Percentiles rank a stretch among this genome's conserved stretches.
These are phyloP conservation scores for Copidosoma aretas DNA, from an alignment of 2,888 invertebrate genomes.

Conservation along the genomic window DNA sequence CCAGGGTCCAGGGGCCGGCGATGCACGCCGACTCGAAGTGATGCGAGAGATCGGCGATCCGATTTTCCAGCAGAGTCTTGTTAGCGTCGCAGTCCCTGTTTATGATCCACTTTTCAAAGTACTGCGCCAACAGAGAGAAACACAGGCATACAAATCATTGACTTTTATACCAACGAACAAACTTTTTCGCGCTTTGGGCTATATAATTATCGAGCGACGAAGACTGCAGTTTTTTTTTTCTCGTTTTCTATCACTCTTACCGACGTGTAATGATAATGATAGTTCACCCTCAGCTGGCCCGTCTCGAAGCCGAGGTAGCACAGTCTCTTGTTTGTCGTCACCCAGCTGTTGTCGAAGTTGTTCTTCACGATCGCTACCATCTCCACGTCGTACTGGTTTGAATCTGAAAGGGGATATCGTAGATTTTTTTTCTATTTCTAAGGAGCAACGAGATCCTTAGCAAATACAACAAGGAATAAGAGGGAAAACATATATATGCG, in stretches of 20 bases:
- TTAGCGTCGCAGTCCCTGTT: slow-evolving; percentile 73
- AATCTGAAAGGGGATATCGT: slow-evolving; percentile 7
- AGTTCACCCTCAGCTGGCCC: slow-evolving; percentile 66
- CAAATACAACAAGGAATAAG: no score
- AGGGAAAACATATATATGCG: no score
- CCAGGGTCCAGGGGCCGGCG: slow-evolving; percentile 83
- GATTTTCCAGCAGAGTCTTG: slow-evolving; percentile 77
- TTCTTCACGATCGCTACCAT: slow-evolving; percentile 73
- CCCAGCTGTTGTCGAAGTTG: slow-evolving; percentile 68
- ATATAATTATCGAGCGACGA: no score
- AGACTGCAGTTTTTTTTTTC: neutral
- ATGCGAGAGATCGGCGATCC: slow-evolving; percentile 74
- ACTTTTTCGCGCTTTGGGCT: no score
- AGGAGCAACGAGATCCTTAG: no score
- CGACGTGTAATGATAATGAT: slow-evolving; percentile 65
- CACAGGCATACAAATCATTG: neutral
- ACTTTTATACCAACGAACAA: neutral
- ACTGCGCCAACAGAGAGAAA: slow-evolving; percentile 63
- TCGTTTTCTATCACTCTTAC: slow-evolving; percentile 64
- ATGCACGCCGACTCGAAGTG: slow-evolving; percentile 85
- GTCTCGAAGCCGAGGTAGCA: slow-evolving; percentile 85
- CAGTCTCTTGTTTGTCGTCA: slow-evolving; percentile 73
- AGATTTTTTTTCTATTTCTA: no score
- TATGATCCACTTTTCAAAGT: slow-evolving; percentile 77
- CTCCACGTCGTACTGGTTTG: slow-evolving; percentile 55